Evolutionary conservation across 2,113 vertebrate species (phyloP).

Genomic region (Oryzias celebensis): DNA sequence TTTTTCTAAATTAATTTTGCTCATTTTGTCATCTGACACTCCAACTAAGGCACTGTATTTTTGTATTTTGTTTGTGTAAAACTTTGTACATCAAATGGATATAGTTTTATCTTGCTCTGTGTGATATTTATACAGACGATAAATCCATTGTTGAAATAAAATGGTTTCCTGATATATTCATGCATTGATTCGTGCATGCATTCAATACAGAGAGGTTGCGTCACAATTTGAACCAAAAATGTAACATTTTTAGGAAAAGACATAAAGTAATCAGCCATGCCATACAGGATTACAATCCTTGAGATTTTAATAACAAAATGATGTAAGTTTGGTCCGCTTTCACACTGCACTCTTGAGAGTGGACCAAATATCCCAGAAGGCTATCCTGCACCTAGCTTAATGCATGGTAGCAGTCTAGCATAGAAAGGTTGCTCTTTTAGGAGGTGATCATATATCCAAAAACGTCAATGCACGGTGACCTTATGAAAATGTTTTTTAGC

Average conservation of each 20-base stretch:
- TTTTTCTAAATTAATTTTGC: conserved; percentile 11
- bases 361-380: too few species aligned
- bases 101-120: conserved; percentile 31
- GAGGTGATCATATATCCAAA: too few species aligned
- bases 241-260: background rate
- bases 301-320: too few species aligned
- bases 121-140: conserved; percentile 60
- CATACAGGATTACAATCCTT: too few species aligned
- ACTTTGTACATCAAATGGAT: conserved; percentile 47
- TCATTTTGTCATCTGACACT: background rate
- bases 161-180: background rate
- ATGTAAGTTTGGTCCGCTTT: too few species aligned
- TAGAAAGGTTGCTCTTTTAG: too few species aligned
- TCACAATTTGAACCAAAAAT: too few species aligned
- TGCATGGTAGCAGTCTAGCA: too few species aligned
- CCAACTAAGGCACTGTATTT: conserved; percentile 5
- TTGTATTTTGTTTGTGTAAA: conserved; percentile 22
- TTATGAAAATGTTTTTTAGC: too few species aligned
- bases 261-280: background rate
- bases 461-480: too few species aligned
- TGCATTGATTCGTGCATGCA: background rate
- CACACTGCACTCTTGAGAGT: too few species aligned
- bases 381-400: too few species aligned
- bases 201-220: background rate
- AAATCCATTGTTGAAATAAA: conserved; percentile 23